Percentiles rank a stretch among this genome's conserved stretches.
These are phyloP conservation scores for Cheilosia impressa DNA, from an alignment of 2,888 invertebrate species.

Conservation along the genomic window DNA sequence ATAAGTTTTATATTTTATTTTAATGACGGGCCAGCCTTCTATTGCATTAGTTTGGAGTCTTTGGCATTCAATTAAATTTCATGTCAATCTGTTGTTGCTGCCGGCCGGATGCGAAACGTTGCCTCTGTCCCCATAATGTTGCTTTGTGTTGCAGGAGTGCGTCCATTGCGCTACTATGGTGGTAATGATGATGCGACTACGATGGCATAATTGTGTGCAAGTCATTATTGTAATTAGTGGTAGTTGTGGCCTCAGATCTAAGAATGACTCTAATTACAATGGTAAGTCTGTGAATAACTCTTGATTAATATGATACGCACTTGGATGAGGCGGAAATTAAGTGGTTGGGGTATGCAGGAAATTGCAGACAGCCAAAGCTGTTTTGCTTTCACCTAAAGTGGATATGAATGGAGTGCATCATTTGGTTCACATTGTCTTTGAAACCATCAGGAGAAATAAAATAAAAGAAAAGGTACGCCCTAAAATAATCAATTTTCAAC, in stretches of 20 bases:
- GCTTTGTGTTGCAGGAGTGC: conserved; percentile 3
- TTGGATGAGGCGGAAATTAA: background rate
- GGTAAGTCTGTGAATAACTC: conserved; percentile 46
- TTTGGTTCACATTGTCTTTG: too few species aligned
- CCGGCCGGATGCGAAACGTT: background rate
- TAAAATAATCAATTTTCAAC: too few species aligned
- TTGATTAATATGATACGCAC: conserved; percentile 36
- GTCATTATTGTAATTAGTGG: conserved; percentile 51
- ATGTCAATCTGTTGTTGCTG: conserved; percentile 26
- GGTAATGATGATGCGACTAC: conserved; percentile 31
- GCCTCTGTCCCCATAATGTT: conserved; percentile 17
- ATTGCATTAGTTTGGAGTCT: conserved; percentile 20
- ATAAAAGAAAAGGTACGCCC: too few species aligned
- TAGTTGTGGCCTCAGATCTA: conserved; percentile 12
- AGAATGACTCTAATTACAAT: conserved; percentile 49
- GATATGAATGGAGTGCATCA: too few species aligned
- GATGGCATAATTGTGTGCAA: conserved; percentile 44
- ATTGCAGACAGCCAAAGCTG: background rate
- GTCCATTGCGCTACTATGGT: background rate
- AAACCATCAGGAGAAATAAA: too few species aligned
- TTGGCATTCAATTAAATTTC: conserved; percentile 43
- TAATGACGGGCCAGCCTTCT: conserved; percentile 13
- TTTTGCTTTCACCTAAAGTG: too few species aligned
- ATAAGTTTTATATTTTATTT: conserved; percentile 15
- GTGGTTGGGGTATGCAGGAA: conserved; percentile 6